Evolutionary conservation across 2,113 vertebrate genomes (phyloP).

Genomic region (Ornithorhynchus anatinus): DNA sequence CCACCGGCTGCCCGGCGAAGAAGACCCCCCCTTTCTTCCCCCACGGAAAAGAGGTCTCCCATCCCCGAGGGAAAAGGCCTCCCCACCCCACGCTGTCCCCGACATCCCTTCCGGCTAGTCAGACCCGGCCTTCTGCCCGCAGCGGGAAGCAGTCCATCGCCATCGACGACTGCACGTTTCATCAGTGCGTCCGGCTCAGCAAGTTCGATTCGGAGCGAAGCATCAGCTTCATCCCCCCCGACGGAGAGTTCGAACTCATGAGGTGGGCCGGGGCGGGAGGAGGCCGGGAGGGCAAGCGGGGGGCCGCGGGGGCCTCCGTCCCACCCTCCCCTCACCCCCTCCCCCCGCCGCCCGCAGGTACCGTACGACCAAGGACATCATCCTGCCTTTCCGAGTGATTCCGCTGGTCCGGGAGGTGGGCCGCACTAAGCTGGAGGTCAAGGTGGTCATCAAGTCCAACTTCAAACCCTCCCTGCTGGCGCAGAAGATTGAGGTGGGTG

Average conservation of each 20-base stretch:
- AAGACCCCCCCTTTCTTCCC: too few species aligned
- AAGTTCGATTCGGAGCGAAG: slow-evolving; percentile 99
- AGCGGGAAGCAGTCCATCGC: slow-evolving; percentile 99
- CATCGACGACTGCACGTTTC: slow-evolving; percentile 99
- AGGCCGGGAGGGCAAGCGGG: neutral
- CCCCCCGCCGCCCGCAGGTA: slow-evolving; percentile 76
- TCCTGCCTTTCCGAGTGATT: slow-evolving; percentile 97
- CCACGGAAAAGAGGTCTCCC: too few species aligned
- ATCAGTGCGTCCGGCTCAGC: slow-evolving; percentile 98
- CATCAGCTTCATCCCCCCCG: slow-evolving; percentile 99
- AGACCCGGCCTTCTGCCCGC: slow-evolving; percentile 32
- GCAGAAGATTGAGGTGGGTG: slow-evolving; percentile 96
- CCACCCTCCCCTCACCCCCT: neutral
- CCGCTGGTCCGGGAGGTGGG: slow-evolving; percentile 96
- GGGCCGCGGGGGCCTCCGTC: neutral
- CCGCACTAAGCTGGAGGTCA: slow-evolving; percentile 97
- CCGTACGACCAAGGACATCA: slow-evolving; percentile 98
- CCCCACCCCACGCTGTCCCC: too few species aligned
- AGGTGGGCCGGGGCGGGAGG: slow-evolving; percentile 71
- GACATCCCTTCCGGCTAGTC: too few species aligned
- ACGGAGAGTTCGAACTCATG: slow-evolving; percentile 99
- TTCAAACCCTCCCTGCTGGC: slow-evolving; percentile 97
- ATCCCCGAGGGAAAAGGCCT: too few species aligned
- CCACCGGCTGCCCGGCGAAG: too few species aligned
- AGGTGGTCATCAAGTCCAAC: slow-evolving; percentile 99